These are phyloP conservation scores for Linyphia triangularis DNA, from an alignment of 2,888 invertebrate species.

Conservation along the genomic window DNA sequence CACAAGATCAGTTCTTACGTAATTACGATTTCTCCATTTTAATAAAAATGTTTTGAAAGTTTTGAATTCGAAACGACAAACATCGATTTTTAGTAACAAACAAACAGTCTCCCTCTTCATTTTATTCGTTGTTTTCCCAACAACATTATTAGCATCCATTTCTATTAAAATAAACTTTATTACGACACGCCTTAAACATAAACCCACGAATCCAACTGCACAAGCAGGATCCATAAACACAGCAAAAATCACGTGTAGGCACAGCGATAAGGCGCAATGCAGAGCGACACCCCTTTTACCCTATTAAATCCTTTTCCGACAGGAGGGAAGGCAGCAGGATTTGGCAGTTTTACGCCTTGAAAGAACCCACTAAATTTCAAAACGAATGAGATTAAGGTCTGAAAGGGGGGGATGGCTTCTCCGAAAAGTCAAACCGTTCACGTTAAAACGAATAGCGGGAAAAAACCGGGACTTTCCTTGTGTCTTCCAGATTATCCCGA, in stretches of 20 bases:
- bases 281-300: constrained; percentile 55
- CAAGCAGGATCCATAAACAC: constrained; percentile 57
- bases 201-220: constrained; percentile 16
- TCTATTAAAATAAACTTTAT: constrained; percentile 36
- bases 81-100: too few species aligned
- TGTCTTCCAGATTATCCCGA: constrained; percentile 67
- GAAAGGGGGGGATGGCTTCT: constrained; percentile 34
- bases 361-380: constrained; percentile 71
- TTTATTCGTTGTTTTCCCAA: not conserved
- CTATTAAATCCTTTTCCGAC: constrained; percentile 65
- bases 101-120: too few species aligned
- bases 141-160: constrained; percentile 19
- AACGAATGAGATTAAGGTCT: constrained; percentile 70
- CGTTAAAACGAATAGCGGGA: constrained; percentile 58
- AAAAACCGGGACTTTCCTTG: constrained; percentile 40
- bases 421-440: constrained; percentile 70
- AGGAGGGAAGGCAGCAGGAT: constrained; percentile 41
- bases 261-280: constrained; percentile 38
- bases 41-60: too few species aligned
- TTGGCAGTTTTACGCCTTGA: constrained; percentile 73
- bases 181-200: not conserved
- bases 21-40: too few species aligned
- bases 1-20: too few species aligned
- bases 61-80: too few species aligned
- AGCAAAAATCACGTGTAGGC: constrained; percentile 54